These are phyloP conservation scores for Cygnus buccinator DNA, from an alignment of 2,113 vertebrate species.

Conservation along the genomic window DNA sequence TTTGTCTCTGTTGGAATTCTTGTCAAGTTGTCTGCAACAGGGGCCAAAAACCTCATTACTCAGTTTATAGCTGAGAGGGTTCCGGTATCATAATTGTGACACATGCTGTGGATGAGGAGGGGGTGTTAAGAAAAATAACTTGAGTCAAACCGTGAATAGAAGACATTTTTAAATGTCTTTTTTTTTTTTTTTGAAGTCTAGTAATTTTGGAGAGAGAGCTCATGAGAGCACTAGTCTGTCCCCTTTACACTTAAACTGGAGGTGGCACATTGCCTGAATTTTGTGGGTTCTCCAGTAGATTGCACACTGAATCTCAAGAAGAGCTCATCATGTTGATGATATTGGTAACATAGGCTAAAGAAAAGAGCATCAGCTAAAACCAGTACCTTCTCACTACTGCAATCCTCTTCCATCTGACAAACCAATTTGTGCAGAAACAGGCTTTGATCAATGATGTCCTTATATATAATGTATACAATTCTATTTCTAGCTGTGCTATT, in stretches of 20 bases:
- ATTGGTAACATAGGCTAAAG: not conserved
- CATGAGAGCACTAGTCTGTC: not conserved
- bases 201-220: not conserved
- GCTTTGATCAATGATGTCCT: slow-evolving; percentile 48
- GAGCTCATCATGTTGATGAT: not conserved
- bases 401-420: slow-evolving; percentile 35
- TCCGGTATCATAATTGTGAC: not conserved
- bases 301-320: not conserved
- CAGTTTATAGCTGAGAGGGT: not conserved
- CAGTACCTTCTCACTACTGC: not conserved
- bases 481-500: slow-evolving; percentile 59
- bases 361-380: not conserved
- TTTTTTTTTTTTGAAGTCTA: not conserved
- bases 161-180: not conserved
- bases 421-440: slow-evolving; percentile 54
- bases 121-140: not conserved
- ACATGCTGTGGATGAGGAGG: not conserved
- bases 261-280: not conserved
- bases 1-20: not conserved
- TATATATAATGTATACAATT: slow-evolving; percentile 66
- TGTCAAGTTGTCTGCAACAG: not conserved
- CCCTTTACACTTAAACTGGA: not conserved
- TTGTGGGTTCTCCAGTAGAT: not conserved
- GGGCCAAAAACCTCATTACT: not conserved
- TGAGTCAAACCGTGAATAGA: not conserved